A percentile compares a stretch with the other conserved stretches of the same genome.
Conservation (phyloP, 1,140 invertebrate species). For the Aphis craccivora region DNA sequence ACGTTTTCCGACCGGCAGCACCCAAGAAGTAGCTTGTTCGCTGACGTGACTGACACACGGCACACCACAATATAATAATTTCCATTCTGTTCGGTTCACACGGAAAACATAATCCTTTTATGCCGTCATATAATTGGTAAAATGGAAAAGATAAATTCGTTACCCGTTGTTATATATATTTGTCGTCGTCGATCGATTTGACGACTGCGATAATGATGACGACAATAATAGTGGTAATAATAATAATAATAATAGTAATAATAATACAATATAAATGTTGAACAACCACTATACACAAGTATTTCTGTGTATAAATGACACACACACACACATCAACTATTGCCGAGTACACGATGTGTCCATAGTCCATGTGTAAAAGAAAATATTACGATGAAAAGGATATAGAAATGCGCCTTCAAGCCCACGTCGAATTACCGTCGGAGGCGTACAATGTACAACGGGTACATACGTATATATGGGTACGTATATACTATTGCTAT, state of each 20-base stretch:
- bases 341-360: not conserved
- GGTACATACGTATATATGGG: not conserved
- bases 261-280: constrained; percentile 39
- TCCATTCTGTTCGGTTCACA: constrained; percentile 47
- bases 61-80: constrained; percentile 49
- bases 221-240: constrained; percentile 18
- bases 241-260: not conserved
- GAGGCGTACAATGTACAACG: not conserved
- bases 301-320: constrained; percentile 40
- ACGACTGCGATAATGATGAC: constrained; percentile 38
- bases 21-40: not conserved
- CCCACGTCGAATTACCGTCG: constrained; percentile 55
- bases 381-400: constrained; percentile 34
- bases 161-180: constrained; percentile 42
- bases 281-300: not conserved
- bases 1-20: constrained; percentile 18
- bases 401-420: constrained; percentile 42
- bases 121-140: constrained; percentile 55
- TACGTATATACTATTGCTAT: not conserved
- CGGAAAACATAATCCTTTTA: constrained; percentile 54
- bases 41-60: constrained; percentile 51
- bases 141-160: constrained; percentile 55
- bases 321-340: not conserved
- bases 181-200: constrained; percentile 27
- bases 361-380: constrained; percentile 42